Evolutionary conservation across 2,888 invertebrate genomes (phyloP).

Genomic region (Erebia palarica): DNA sequence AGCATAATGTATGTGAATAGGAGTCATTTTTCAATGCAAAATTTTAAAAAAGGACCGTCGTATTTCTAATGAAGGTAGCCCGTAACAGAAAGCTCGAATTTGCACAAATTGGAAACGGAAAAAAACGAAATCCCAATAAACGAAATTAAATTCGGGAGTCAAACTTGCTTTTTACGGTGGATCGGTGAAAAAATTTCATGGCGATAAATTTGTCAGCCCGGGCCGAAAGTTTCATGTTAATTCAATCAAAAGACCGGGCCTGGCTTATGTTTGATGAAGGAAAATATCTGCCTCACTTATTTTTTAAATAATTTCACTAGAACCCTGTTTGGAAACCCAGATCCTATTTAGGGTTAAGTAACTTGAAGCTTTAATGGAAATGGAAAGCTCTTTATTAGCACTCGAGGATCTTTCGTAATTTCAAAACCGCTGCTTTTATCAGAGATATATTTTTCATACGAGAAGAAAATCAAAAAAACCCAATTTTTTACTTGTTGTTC

Average conservation of each 20-base stretch:
- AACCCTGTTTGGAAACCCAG: conserved; percentile 24
- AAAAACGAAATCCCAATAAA: conserved; percentile 59
- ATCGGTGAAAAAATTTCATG: conserved; percentile 60
- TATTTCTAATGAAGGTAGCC: conserved; percentile 25
- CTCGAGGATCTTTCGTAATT: neutral
- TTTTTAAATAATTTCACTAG: conserved; percentile 32
- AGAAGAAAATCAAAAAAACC: no score
- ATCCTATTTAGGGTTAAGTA: conserved; percentile 25
- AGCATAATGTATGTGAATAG: neutral
- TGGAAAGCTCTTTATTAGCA: conserved; percentile 5
- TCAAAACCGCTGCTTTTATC: neutral
- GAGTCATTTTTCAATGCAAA: neutral
- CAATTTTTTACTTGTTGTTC: neutral
- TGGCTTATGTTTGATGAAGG: conserved; percentile 75
- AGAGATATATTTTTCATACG: neutral
- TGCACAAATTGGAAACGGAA: conserved; percentile 53
- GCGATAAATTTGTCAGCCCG: conserved; percentile 72
- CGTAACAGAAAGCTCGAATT: conserved; percentile 34
- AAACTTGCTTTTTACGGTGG: conserved; percentile 61
- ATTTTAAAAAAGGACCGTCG: conserved; percentile 22
- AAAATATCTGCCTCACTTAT: conserved; percentile 41
- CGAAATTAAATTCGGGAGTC: conserved; percentile 64
- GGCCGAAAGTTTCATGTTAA: conserved; percentile 73
- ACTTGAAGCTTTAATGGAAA: conserved; percentile 13
- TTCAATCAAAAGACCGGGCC: conserved; percentile 70